Evolutionary conservation across 2,113 vertebrate species (phyloP).

Genomic region (Megaleporinus macrocephalus): DNA sequence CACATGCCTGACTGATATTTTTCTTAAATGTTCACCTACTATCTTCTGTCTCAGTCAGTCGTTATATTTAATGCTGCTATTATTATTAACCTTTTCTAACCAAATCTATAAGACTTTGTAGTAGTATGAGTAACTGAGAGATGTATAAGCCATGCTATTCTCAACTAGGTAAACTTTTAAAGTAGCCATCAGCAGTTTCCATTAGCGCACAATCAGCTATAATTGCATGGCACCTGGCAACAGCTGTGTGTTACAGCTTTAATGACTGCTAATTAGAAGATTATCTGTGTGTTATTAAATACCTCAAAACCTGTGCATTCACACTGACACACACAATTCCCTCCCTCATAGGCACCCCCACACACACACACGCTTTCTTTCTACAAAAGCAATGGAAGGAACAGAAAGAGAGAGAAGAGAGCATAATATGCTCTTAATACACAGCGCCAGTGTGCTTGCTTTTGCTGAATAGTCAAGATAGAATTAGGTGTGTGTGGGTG

Average conservation of each 20-base stretch:
- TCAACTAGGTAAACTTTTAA: not conserved
- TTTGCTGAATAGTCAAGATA: not conserved
- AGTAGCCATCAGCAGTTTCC: not conserved
- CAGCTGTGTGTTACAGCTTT: not conserved
- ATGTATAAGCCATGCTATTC: not conserved
- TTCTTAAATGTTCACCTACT: not conserved
- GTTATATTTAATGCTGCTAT: not conserved
- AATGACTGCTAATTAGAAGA: not conserved
- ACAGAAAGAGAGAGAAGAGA: too few species aligned
- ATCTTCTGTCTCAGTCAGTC: not conserved
- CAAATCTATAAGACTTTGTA: not conserved
- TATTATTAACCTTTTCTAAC: not conserved
- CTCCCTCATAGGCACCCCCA: too few species aligned
- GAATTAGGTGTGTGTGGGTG: not conserved
- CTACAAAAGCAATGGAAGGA: too few species aligned
- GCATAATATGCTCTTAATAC: too few species aligned
- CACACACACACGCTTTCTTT: not conserved
- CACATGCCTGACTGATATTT: constrained; percentile 57
- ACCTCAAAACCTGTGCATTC: too few species aligned
- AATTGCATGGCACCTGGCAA: not conserved
- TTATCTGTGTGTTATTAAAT: not conserved
- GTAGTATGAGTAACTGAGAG: not conserved
- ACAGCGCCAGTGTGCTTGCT: not conserved
- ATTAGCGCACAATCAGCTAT: not conserved
- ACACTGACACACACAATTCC: too few species aligned